phyloP scores from a whole-genome alignment of 2,113 vertebrate species.

The Oxyruncus cristatus region DNA sequence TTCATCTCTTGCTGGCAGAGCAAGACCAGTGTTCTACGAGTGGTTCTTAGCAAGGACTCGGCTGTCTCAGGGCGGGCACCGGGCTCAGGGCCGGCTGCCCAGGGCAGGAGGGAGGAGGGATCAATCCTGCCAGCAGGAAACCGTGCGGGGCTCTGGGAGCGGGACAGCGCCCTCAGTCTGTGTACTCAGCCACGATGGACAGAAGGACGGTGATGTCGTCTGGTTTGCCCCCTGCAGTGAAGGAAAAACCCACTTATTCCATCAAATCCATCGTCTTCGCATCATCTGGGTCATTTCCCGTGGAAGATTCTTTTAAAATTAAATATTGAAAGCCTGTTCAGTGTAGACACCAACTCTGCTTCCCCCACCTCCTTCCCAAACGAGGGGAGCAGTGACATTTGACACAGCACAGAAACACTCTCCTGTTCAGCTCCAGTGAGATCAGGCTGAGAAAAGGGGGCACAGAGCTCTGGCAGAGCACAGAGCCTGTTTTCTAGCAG shows the following conservation, averaged over 20 bases:
- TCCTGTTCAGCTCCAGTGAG: not conserved
- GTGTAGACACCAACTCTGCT: not conserved
- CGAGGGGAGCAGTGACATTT: fast-evolving
- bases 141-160: conserved; percentile 35
- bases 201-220: conserved; percentile 99
- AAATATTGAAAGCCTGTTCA: not conserved
- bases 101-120: conserved; percentile 67
- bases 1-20: conserved; percentile 63
- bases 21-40: conserved; percentile 48
- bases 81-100: conserved; percentile 43
- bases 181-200: conserved; percentile 97
- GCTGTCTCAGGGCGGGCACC: conserved; percentile 44
- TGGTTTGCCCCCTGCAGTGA: conserved; percentile 89
- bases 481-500: not conserved
- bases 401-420: not conserved
- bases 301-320: not conserved
- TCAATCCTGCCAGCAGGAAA: conserved; percentile 92
- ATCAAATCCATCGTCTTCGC: not conserved
- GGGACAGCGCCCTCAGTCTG: conserved; percentile 79
- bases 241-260: not conserved
- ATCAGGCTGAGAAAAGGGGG: not conserved
- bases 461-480: not conserved
- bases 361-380: not conserved
- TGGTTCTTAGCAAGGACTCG: conserved; percentile 66
- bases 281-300: fast-evolving